Conservation (phyloP, 2,797 vertebrate genomes). For the Falco rusticolus region DNA sequence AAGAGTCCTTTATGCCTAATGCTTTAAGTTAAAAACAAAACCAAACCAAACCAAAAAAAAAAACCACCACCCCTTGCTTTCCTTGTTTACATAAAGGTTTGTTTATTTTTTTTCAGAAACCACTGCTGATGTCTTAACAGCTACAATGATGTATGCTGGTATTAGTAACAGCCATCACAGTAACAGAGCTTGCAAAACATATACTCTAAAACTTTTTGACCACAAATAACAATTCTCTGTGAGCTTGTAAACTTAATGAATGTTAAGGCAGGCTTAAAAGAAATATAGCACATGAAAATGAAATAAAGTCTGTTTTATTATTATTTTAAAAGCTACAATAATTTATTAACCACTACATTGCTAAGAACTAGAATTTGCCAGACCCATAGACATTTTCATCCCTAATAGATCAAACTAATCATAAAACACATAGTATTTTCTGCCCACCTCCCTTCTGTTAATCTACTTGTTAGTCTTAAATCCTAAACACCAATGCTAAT, state of each 20-base stretch:
- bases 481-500: background rate
- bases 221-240: background rate
- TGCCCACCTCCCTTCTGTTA: background rate
- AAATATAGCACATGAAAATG: background rate
- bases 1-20: background rate
- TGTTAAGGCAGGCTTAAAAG: constrained; percentile 9
- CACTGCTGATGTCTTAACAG: background rate
- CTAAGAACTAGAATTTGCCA: background rate
- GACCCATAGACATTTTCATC: background rate
- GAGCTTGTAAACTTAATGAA: constrained; percentile 16
- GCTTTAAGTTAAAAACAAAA: background rate
- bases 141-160: background rate
- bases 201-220: constrained; percentile 14
- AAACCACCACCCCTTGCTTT: background rate
- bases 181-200: background rate
- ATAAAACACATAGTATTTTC: background rate
- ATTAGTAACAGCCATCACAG: background rate
- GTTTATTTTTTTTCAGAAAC: background rate
- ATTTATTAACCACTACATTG: constrained; percentile 11
- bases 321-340: background rate
- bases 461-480: constrained; percentile 10
- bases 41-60: background rate
- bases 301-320: constrained; percentile 5
- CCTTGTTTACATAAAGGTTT: background rate
- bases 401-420: background rate